Evolutionary conservation across 64 coral and sea anemone genomes (phyloP), one percentile per base, ranked within the genome.

Genomic region (Hydrozoanthus tunicans): DNA sequence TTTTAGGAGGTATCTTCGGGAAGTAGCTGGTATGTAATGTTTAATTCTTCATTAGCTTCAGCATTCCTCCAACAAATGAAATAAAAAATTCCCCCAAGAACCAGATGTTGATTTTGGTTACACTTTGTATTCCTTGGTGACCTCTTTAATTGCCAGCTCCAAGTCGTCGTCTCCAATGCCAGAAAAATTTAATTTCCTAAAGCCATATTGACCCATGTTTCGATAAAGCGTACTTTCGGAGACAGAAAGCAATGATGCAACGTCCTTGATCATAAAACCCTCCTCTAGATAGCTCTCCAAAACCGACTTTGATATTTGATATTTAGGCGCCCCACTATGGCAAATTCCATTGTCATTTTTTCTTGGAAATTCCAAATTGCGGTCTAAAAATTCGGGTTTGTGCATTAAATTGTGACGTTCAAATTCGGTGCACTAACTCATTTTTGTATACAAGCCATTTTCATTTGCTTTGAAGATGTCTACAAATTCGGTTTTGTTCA

Each of bases 221-320:
- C 60, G 70, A 62, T 89, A 93, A 69, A 89, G 23, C 43, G 71
- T 92, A 86, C 82, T 86, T 93, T 93, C 91, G 2, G 91, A 93
- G 59, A 93, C 73, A 24, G 68, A 68, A 62, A 92, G 64, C 62
- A 92, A 77, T 70, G 64, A 59, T 17, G 81, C 80, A 92, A 92
- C 63, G 52, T 92, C 80, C 20, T 75, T 85, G 54, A 92, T 85
- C 13, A 61, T 55, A 61, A 92, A 92, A 64, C 71, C 91, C 52
- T 92, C 91, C 14, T 92, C 91, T 9, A 92, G 71, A 64, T 92
- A 85, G 9, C 70, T 62, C 71, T 92, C 91, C 64, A 85, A 85
- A 85, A 92, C 91, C 62, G 81, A 76, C 51, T 92, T 92, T 13
- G 81, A 85, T 57, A 56, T 77, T 24, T 62, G 20, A 12, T 76